Evolutionary conservation across 2,797 vertebrate species (phyloP), one percentile per base, ranked within the genome.

Genomic region (Eurystomus glaucurus): DNA sequence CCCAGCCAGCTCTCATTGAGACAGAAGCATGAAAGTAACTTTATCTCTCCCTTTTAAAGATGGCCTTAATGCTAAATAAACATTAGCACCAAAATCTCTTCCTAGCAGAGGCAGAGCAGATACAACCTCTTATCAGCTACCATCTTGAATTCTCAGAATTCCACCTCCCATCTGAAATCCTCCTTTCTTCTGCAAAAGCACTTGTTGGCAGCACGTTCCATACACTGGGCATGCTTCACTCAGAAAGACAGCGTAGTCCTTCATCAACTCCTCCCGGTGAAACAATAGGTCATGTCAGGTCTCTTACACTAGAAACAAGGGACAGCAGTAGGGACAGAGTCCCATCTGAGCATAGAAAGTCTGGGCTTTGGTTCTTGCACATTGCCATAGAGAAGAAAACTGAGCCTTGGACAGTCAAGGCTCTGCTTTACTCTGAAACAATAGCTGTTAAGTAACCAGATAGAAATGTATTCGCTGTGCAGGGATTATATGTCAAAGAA

Each of bases 71-170:
- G 85, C 92, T 92, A 95, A 92, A 87, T 37, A 94, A 93, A 90
- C 76, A 76, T 41, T 11, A 93, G 61, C 75, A 89, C 65, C 75
- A 89, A 92, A 87, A 91, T 14, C 46, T 77, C 64, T 66, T 91
- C 33, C 64, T 51, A 85, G 43, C 51, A 90, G 88, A 90, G 75
- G 77, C 80, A 82, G 46, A 82, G 46, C 88, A 95, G 83, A 89
- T 14, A 48, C 62, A 51, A 61, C 64, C 54, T 88, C 91, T 93
- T 96, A 94, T 86, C 92, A 77, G 68, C 54, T 71, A 60, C n/a
- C 84, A 87, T 71, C 81, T 87, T 64, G 83, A 94, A 83, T 77
- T 80, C 88, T 91, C 85, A 75, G 68, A 96, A 88, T 85, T 81
- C 88, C 92, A 88, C 20, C 52, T 83, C 78, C 50, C 52, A 55